These are phyloP conservation scores for Melinaea marsaeus DNA, from an alignment of 2,888 invertebrate species.

Conservation along the genomic window DNA sequence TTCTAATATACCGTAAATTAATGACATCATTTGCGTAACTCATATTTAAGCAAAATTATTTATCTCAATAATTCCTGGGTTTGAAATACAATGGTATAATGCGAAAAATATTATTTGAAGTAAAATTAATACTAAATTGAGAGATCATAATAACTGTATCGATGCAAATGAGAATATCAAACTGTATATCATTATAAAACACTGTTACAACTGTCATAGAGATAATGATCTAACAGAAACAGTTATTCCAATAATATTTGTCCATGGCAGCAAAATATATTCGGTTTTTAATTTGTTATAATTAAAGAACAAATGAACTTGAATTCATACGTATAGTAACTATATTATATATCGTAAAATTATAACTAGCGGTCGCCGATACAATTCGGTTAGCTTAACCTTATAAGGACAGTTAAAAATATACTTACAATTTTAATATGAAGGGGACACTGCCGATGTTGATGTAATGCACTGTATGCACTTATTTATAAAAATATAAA, in stretches of 20 bases:
- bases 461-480: slow-evolving; percentile 13
- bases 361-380: slow-evolving; percentile 14
- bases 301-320: too few species aligned
- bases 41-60: too few species aligned
- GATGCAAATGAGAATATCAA: neutral
- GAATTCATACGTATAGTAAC: too few species aligned
- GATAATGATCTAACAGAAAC: slow-evolving; percentile 1
- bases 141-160: neutral
- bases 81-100: too few species aligned
- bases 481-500: slow-evolving; percentile 22
- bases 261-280: too few species aligned
- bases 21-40: too few species aligned
- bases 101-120: neutral
- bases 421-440: slow-evolving; percentile 20
- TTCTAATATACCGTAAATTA: too few species aligned
- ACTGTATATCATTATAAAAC: slow-evolving; percentile 2
- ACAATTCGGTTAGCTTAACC: too few species aligned
- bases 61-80: too few species aligned
- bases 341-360: slow-evolving; percentile 7
- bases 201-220: slow-evolving; percentile 4
- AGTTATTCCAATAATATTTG: neutral
- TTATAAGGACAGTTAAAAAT: neutral
- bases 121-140: neutral
- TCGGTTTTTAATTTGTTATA: too few species aligned
- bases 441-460: neutral